These are phyloP conservation scores for Astropecten irregularis DNA, from an alignment of 53 echinoderm and acorn worm species.

Conservation along the genomic window DNA sequence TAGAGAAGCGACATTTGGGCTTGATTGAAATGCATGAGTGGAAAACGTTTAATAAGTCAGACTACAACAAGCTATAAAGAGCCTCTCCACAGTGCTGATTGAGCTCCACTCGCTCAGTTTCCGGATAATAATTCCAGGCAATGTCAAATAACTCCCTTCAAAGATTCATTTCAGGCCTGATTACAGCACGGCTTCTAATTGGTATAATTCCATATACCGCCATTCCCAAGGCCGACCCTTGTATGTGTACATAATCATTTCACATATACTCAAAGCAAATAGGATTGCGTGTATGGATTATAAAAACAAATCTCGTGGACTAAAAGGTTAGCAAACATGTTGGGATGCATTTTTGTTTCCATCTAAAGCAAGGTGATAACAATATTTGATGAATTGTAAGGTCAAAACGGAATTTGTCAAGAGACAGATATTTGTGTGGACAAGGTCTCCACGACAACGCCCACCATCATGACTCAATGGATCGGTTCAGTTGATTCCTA, in stretches of 20 bases:
- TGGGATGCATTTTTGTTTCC: no score
- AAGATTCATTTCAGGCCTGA: constrained; percentile 38
- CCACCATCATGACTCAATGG: no score
- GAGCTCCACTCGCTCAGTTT: neutral
- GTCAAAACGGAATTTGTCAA: constrained; percentile 18
- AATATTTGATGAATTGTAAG: constrained; percentile 43
- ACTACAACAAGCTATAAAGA: no score
- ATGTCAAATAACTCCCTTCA: constrained; percentile 4
- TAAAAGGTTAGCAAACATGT: constrained; percentile 25
- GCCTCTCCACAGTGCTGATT: neutral
- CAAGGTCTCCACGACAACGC: no score
- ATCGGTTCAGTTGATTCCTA: no score
- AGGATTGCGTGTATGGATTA: neutral
- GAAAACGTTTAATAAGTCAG: constrained; percentile 46
- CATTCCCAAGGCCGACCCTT: neutral
- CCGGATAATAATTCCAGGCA: constrained; percentile 35
- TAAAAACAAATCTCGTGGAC: neutral
- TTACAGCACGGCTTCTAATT: constrained; percentile 20
- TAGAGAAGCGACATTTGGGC: neutral
- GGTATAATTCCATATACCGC: neutral
- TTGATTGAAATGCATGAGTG: constrained; percentile 49
- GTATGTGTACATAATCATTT: neutral
- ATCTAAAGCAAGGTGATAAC: no score
- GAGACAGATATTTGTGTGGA: neutral
- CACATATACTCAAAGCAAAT: neutral